Base-by-base conservation (phyloP, 1,140 invertebrate genomes). In the Belonocnema kinseyi region DNA sequence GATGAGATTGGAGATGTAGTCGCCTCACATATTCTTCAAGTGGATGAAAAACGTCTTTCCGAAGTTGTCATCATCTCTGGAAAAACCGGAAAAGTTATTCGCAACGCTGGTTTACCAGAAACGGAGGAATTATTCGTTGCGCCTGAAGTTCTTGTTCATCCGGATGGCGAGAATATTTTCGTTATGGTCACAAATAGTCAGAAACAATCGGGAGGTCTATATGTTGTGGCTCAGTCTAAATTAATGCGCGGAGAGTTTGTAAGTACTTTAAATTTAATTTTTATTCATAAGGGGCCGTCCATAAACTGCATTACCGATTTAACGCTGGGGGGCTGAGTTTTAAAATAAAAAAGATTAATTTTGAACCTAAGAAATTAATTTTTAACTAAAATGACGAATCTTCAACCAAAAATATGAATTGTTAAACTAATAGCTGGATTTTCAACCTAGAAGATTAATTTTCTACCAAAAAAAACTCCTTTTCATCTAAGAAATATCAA, bases 131-230 rank as follows among this genome's bases (percentile, higher is more conserved):
- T 96, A 77, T 96, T 96, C 83, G 91, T 91, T 77, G 94, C 94
- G n/a, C 95, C 95, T 11, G 94, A 95, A 86, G 86, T 93, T 26
- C 81, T 95, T 8, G 88, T 92, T 1, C 90, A 92, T 83, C 90
- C 92, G 46, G 93, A 94, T 86, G 93, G 93, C 46, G 92, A 92
- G 73, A 91, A 92, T 76, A 89, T 93, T 54, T 92, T 96, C 81
- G 81, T 96, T 83, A 90, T 96, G 85, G 94, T 95, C 17, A 96
- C 96, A 0, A 96, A 95, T 6, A 95, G 95, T 40, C 94, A 96
- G 83, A 94, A 94, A 58, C 93, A 95, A 61, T 91, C 93, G 0
- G 96, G 96, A 13, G 94, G 94, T 72, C 90, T 97, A 14, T 96
- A 95, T 84, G 87, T 92, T 52, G 91, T 96, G 17, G 86, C 93